Conservation (phyloP, 1,140 invertebrate genomes). For the Bombus waltoni region DNA sequence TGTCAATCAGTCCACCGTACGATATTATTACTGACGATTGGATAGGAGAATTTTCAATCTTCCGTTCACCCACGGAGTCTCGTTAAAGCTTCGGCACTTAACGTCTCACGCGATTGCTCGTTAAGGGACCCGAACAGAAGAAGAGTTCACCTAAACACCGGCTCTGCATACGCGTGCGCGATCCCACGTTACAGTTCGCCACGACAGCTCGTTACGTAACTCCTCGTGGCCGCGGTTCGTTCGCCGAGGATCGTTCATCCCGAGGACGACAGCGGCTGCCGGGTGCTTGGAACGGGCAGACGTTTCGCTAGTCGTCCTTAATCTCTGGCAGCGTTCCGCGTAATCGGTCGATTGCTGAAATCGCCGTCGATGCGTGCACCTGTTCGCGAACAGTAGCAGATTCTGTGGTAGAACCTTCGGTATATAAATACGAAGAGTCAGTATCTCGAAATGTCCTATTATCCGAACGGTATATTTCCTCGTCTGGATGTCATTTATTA, state of each 20-base stretch:
- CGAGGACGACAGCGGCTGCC: neutral
- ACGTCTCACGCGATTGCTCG: constrained; percentile 7
- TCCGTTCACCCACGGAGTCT: neutral
- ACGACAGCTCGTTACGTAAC: constrained; percentile 14
- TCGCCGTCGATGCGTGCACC: constrained; percentile 57
- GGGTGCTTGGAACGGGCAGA: neutral
- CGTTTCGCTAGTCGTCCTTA: constrained; percentile 7
- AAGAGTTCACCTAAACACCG: neutral
- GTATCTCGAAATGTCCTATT: no score
- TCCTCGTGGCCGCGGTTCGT: neutral
- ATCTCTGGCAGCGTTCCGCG: constrained; percentile 42
- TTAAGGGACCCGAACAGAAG: neutral
- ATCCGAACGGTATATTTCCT: neutral
- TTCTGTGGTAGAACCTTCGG: neutral
- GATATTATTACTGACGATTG: neutral
- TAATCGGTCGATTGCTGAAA: constrained; percentile 26
- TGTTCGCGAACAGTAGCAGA: constrained; percentile 16
- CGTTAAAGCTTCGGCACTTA: neutral
- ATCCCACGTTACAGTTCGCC: constrained; percentile 24
- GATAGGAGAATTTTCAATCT: neutral
- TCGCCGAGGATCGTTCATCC: constrained; percentile 26
- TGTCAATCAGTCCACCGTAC: neutral
- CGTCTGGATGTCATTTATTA: neutral
- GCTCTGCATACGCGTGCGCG: neutral
- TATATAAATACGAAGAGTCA: no score